phyloP scores from a whole-genome alignment of 1,140 invertebrate species.

The Drosophila yakuba region DNA sequence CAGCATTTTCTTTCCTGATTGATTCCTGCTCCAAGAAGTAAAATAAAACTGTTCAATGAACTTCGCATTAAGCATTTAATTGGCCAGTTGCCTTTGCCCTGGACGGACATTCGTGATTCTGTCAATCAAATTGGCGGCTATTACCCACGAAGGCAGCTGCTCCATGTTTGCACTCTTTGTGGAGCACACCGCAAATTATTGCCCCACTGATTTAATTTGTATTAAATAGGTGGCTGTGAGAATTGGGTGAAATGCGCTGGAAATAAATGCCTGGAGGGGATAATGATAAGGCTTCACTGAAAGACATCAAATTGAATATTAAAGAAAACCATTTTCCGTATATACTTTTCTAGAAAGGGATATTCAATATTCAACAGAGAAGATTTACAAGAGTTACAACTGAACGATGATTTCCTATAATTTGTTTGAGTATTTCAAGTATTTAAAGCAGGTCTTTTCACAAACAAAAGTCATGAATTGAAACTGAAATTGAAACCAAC shows the following conservation, averaged over 20 bases:
- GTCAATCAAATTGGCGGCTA: constrained; percentile 70
- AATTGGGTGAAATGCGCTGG: constrained; percentile 3
- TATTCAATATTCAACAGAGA: not conserved
- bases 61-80: constrained; percentile 75
- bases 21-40: constrained; percentile 57
- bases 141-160: constrained; percentile 20
- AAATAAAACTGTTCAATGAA: constrained; percentile 74
- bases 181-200: constrained; percentile 48
- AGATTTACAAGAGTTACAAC: not conserved
- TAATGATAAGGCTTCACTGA: constrained; percentile 8
- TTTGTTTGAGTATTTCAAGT: too few species aligned
- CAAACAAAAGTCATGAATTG: too few species aligned
- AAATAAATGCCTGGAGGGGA: constrained; percentile 13
- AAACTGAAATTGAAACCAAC: too few species aligned
- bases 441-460: too few species aligned
- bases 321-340: not conserved
- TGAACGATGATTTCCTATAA: too few species aligned
- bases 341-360: not conserved
- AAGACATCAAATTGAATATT: not conserved
- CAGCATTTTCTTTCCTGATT: constrained; percentile 49
- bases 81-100: constrained; percentile 27
- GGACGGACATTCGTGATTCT: constrained; percentile 55
- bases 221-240: constrained; percentile 10
- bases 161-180: constrained; percentile 29
- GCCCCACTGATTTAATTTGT: constrained; percentile 65